phyloP scores from a whole-genome alignment of 2,888 invertebrate genomes.

The Polietes domitor region DNA sequence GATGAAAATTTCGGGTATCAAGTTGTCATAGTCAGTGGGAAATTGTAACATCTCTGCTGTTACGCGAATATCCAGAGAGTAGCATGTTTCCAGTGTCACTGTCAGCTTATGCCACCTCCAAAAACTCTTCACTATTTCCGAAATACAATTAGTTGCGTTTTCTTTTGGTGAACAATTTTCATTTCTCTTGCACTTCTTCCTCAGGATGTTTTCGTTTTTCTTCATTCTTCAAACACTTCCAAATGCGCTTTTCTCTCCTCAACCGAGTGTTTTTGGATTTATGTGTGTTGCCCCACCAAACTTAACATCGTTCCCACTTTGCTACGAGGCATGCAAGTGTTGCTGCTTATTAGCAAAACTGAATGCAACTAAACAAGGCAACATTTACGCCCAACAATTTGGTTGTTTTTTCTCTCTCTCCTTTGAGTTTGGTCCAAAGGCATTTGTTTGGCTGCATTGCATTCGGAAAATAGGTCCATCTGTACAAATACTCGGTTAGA shows the following conservation, averaged over 20 bases:
- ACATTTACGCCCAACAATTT: slow-evolving; percentile 66
- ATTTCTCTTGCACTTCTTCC: slow-evolving; percentile 24
- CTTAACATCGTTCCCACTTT: slow-evolving; percentile 21
- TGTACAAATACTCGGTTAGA: slow-evolving; percentile 53
- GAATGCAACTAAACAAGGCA: slow-evolving; percentile 60
- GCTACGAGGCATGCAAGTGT: slow-evolving; percentile 59
- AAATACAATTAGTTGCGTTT: slow-evolving; percentile 47
- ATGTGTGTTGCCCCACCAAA: slow-evolving; percentile 42
- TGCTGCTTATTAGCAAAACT: slow-evolving; percentile 66
- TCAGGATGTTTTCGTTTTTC: background rate
- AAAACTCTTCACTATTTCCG: slow-evolving; percentile 1
- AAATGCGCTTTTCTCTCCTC: slow-evolving; percentile 16
- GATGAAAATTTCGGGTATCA: no score
- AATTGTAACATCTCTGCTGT: no score
- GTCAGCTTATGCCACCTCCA: background rate
- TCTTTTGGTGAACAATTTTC: slow-evolving; percentile 41
- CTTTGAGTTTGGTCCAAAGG: slow-evolving; percentile 18
- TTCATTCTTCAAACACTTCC: slow-evolving; percentile 11
- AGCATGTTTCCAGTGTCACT: background rate
- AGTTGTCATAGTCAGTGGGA: no score
- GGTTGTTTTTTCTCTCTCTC: slow-evolving; percentile 6
- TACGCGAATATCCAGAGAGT: no score
- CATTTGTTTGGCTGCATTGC: slow-evolving; percentile 40
- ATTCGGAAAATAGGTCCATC: slow-evolving; percentile 54
- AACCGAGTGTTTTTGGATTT: slow-evolving; percentile 60